A percentile compares a stretch with the other conserved stretches of the same genome.
These are phyloP conservation scores for Leptatherina wallacei DNA, from an alignment of 2,797 vertebrate species.

Conservation along the genomic window DNA sequence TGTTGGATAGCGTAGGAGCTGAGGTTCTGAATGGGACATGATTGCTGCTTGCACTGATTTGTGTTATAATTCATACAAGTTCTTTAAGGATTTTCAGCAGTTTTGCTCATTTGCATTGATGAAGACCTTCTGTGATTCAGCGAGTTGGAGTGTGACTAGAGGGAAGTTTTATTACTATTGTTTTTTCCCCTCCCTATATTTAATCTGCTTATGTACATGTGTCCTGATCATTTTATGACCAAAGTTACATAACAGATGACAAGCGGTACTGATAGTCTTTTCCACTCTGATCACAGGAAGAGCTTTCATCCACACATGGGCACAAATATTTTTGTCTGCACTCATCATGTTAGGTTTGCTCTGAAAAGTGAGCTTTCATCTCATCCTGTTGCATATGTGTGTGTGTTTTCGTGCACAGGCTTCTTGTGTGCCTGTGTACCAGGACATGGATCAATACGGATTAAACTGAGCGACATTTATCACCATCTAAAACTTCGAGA, in stretches of 20 bases:
- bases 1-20: no score
- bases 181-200: neutral
- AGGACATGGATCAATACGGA: conserved; percentile 4
- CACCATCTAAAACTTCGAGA: conserved; percentile 6
- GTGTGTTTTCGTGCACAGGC: neutral
- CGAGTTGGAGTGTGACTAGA: neutral
- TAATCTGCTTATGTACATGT: neutral
- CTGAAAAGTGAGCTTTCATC: conserved; percentile 12
- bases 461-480: conserved; percentile 25
- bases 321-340: neutral
- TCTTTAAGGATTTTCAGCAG: no score
- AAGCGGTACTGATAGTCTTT: conserved; percentile 9
- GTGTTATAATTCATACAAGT: no score
- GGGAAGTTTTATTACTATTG: neutral
- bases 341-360: neutral
- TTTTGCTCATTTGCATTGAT: neutral
- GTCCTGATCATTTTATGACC: conserved; percentile 11
- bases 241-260: conserved; percentile 43
- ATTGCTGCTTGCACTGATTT: no score
- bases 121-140: neutral
- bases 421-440: neutral
- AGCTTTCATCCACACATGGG: neutral
- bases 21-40: no score
- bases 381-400: neutral
- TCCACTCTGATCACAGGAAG: conserved; percentile 18